phyloP scores from a whole-genome alignment of 2,797 vertebrate genomes.

The Apogon hyalosoma region DNA sequence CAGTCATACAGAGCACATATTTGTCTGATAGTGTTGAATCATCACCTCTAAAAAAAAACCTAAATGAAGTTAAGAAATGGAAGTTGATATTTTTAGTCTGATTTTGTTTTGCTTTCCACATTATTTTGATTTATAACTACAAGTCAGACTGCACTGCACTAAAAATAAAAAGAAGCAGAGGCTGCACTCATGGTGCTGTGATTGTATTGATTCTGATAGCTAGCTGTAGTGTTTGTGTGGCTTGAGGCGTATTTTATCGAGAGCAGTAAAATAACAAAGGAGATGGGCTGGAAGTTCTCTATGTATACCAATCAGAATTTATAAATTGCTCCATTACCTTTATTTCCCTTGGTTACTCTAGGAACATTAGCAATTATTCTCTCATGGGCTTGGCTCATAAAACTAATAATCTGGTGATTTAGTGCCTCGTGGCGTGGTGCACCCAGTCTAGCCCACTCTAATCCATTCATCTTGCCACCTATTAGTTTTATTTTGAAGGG shows the following conservation, averaged over 20 bases:
- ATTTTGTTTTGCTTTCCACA: conserved; percentile 58
- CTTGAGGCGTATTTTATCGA: conserved; percentile 82
- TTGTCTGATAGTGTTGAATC: conserved; percentile 50
- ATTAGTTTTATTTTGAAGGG: conserved; percentile 87
- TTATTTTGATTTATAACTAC: conserved; percentile 84
- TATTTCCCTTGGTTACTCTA: conserved; percentile 89
- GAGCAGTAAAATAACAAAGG: conserved; percentile 86
- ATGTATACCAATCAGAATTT: conserved; percentile 90
- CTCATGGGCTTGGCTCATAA: conserved; percentile 86
- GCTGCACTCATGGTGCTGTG: conserved; percentile 71
- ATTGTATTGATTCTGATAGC: conserved; percentile 86
- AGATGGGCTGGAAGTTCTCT: conserved; percentile 87
- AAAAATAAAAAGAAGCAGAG: conserved; percentile 83
- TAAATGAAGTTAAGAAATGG: conserved; percentile 74
- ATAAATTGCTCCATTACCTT: conserved; percentile 91
- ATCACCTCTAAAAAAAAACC: conserved; percentile 29
- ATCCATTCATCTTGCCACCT: conserved; percentile 88
- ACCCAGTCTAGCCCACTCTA: conserved; percentile 80
- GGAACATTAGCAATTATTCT: conserved; percentile 91
- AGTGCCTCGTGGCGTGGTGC: conserved; percentile 84
- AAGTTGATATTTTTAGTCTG: conserved; percentile 54
- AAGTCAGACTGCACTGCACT: conserved; percentile 72
- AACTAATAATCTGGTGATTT: conserved; percentile 90
- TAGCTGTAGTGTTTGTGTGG: conserved; percentile 78
- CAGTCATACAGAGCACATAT: conserved; percentile 14